Evolutionary conservation across 2,888 invertebrate species (phyloP).

Genomic region (Epicampocera succincta): DNA sequence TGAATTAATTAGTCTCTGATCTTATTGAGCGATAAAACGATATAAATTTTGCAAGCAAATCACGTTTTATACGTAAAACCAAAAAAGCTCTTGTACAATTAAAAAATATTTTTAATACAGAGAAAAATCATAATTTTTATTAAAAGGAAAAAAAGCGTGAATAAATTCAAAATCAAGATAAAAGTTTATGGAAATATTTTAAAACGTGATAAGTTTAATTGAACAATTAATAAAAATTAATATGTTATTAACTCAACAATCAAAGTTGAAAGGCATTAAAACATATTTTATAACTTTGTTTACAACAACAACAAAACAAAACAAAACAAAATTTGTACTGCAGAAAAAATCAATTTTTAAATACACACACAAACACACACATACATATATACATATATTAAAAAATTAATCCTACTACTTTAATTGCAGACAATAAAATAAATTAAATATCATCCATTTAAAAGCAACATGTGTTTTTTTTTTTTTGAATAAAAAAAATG

Average conservation of each 20-base stretch:
- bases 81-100: not conserved
- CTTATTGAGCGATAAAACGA: not conserved
- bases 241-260: not conserved
- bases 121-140: conserved; percentile 7
- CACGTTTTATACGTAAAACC: conserved; percentile 21
- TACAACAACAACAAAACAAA: too few relatives aligned
- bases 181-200: conserved; percentile 18
- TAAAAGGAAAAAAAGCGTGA: not conserved
- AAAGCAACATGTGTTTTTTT: too few relatives aligned
- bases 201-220: conserved; percentile 40
- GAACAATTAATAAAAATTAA: conserved; percentile 11
- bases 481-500: too few relatives aligned
- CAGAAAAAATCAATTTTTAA: too few relatives aligned
- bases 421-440: too few relatives aligned
- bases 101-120: not conserved
- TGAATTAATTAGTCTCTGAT: conserved; percentile 7
- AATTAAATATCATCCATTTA: too few relatives aligned
- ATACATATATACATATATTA: too few relatives aligned
- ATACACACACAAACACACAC: too few relatives aligned
- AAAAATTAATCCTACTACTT: too few relatives aligned
- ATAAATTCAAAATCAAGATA: conserved; percentile 8
- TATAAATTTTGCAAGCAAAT: conserved; percentile 23
- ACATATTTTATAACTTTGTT: not conserved
- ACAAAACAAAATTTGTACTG: too few relatives aligned
- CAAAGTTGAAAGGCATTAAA: conserved; percentile 12